These are phyloP conservation scores for Sphaerophoria taeniata DNA, from an alignment of 2,888 invertebrate genomes.

Conservation along the genomic window DNA sequence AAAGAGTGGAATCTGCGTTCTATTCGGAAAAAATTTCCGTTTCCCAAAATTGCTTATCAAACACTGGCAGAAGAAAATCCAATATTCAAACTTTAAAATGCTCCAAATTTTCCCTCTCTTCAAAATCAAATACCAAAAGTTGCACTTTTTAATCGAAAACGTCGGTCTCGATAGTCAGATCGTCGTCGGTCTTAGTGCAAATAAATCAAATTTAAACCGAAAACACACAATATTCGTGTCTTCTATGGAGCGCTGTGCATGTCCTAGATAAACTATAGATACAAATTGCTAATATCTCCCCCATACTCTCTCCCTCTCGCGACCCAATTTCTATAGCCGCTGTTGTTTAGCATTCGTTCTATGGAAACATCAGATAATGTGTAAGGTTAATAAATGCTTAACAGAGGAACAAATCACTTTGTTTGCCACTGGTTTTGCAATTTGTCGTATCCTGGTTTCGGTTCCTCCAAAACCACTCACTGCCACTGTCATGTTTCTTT, in stretches of 20 bases:
- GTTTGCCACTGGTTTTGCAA: constrained; percentile 66
- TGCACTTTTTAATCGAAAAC: too few species aligned
- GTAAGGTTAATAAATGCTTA: constrained; percentile 60
- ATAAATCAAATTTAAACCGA: constrained; percentile 5
- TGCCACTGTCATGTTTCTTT: constrained; percentile 60
- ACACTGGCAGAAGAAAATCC: too few species aligned
- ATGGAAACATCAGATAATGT: neutral
- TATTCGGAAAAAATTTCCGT: too few species aligned
- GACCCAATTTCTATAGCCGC: neutral
- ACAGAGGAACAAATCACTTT: constrained; percentile 70
- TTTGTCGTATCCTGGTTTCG: constrained; percentile 57
- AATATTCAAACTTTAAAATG: too few species aligned
- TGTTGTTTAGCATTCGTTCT: neutral
- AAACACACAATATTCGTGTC: constrained; percentile 2
- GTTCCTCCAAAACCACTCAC: constrained; percentile 26
- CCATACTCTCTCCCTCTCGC: neutral
- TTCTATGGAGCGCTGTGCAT: neutral
- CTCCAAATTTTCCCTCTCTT: too few species aligned
- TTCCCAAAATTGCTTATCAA: too few species aligned
- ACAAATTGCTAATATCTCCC: neutral
- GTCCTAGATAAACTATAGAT: constrained; percentile 21
- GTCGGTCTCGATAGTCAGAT: too few species aligned
- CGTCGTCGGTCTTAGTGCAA: neutral
- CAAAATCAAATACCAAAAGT: too few species aligned
- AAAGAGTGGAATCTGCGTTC: too few species aligned